phyloP scores from a whole-genome alignment of 2,888 invertebrate genomes.

The Orchestes rusci region DNA sequence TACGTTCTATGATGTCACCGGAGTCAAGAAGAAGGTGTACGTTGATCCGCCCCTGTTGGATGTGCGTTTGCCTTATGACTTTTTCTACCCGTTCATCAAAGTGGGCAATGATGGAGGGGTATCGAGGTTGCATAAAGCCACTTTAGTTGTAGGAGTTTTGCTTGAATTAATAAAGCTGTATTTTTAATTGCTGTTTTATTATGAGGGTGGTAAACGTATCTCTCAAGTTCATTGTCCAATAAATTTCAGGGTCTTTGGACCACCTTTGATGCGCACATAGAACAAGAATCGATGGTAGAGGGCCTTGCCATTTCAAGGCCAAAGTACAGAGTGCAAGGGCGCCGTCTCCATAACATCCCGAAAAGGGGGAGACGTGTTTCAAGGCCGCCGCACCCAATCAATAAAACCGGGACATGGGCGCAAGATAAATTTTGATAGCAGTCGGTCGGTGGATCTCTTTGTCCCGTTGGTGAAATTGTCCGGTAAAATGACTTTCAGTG shows the following conservation, averaged over 20 bases:
- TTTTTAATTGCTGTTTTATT: too few relatives aligned
- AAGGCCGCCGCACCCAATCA: background rate
- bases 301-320: constrained; percentile 15
- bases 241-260: too few relatives aligned
- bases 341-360: constrained; percentile 8
- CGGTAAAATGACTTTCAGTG: too few relatives aligned
- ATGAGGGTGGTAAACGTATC: background rate
- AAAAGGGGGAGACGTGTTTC: constrained; percentile 7
- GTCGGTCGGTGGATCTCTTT: too few relatives aligned
- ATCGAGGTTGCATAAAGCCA: background rate
- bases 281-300: constrained; percentile 15
- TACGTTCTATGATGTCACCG: constrained; percentile 46
- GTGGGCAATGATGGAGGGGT: constrained; percentile 29
- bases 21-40: constrained; percentile 42
- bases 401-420: too few relatives aligned
- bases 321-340: constrained; percentile 24
- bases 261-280: background rate
- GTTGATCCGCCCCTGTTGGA: constrained; percentile 51
- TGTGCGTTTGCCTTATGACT: constrained; percentile 53
- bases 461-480: too few relatives aligned
- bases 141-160: background rate
- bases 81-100: constrained; percentile 55
- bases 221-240: too few relatives aligned
- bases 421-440: too few relatives aligned
- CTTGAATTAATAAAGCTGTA: too few relatives aligned